These are phyloP conservation scores for Nannoperca obscura DNA, from an alignment of 2,797 vertebrate species.

Conservation along the genomic window DNA sequence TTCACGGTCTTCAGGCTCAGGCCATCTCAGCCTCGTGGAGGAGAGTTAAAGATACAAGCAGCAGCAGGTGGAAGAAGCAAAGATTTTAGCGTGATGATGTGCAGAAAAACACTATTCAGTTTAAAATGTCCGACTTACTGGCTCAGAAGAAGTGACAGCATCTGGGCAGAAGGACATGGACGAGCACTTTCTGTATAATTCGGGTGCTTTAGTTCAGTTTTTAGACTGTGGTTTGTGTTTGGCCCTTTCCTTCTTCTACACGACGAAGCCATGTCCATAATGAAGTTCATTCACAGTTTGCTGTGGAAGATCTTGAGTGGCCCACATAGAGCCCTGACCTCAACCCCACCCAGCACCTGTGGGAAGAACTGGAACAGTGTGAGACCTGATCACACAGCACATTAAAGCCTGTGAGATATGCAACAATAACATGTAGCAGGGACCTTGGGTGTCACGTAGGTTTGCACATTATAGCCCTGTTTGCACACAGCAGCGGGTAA, in stretches of 20 bases:
- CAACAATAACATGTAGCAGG: neutral
- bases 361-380: too few relatives aligned
- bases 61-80: neutral
- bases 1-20: constrained; percentile 5
- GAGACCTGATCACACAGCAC: neutral
- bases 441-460: neutral
- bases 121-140: neutral
- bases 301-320: neutral
- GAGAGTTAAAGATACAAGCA: constrained; percentile 3
- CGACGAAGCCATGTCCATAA: neutral
- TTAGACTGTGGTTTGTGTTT: neutral
- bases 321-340: neutral
- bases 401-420: neutral
- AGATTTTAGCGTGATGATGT: neutral
- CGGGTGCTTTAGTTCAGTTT: neutral
- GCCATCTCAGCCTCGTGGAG: neutral
- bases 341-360: too few relatives aligned
- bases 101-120: neutral
- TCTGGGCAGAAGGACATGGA: neutral
- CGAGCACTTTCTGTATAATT: neutral
- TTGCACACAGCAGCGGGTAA: neutral
- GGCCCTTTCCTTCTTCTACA: neutral
- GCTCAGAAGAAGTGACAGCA: too few relatives aligned
- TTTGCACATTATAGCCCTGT: neutral
- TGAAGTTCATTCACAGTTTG: neutral